Evolutionary conservation across 92 coral and sea anemone genomes (phyloP).

Genomic region (Blastomussa wellsi): DNA sequence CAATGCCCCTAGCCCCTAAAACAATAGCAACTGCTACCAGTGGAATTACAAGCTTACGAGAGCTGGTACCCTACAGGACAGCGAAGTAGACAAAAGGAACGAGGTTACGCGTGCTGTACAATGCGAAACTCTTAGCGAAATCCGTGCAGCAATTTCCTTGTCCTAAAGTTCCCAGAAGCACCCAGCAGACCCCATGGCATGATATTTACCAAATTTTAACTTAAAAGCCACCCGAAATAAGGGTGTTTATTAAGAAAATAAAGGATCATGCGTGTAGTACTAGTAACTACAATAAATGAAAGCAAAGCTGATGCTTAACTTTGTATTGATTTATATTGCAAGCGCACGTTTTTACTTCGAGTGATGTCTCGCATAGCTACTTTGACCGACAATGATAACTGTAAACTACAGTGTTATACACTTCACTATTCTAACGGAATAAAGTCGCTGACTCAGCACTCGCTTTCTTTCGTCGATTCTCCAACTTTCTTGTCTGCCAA

Average conservation of each 20-base stretch:
- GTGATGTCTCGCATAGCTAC: neutral
- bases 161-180: neutral
- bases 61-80: too few relatives aligned
- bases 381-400: neutral
- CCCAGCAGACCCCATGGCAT: neutral
- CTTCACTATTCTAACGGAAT: too few relatives aligned
- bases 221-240: neutral
- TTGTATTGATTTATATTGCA: neutral
- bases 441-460: constrained; percentile 17
- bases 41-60: too few relatives aligned
- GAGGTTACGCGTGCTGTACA: too few relatives aligned
- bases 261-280: neutral
- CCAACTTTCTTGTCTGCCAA: neutral
- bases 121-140: neutral
- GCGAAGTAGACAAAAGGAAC: too few relatives aligned
- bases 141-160: neutral
- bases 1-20: too few relatives aligned
- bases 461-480: constrained; percentile 22
- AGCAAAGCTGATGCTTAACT: neutral
- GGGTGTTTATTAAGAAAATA: neutral
- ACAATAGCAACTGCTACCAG: too few relatives aligned
- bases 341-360: neutral
- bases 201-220: neutral
- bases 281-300: neutral
- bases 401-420: neutral